Conservation (phyloP, 2,888 invertebrate genomes). For the Clanis bilineata region DNA sequence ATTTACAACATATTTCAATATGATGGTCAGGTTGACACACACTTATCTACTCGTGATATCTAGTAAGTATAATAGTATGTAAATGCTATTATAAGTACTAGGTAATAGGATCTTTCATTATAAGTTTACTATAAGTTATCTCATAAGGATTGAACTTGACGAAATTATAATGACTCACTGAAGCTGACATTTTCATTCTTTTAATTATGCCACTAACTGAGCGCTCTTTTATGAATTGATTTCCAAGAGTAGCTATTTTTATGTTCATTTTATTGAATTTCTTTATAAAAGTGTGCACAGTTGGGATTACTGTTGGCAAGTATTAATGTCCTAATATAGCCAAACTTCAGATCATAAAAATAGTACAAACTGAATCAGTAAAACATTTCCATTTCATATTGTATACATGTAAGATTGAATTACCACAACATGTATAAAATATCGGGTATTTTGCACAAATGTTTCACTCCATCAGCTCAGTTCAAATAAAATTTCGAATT, state of each 20-base stretch:
- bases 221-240: not conserved
- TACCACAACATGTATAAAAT: too few relatives aligned
- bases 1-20: not conserved
- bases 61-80: not conserved
- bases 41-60: not conserved
- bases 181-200: slow-evolving; percentile 24
- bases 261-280: not conserved
- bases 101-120: not conserved
- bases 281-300: slow-evolving; percentile 1
- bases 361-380: not conserved
- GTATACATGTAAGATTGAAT: not conserved
- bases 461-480: not conserved
- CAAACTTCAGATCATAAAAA: not conserved
- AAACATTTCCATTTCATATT: not conserved
- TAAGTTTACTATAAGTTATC: slow-evolving; percentile 40
- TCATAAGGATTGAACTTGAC: slow-evolving; percentile 48
- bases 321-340: not conserved
- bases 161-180: slow-evolving; percentile 31
- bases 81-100: not conserved
- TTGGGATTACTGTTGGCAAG: not conserved
- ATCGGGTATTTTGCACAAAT: not conserved
- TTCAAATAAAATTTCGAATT: slow-evolving; percentile 4
- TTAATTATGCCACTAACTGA: not conserved
- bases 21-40: not conserved
- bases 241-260: slow-evolving; percentile 10